phyloP scores from a whole-genome alignment of 2,888 invertebrate genomes.

The Pardosa pseudoannulata region DNA sequence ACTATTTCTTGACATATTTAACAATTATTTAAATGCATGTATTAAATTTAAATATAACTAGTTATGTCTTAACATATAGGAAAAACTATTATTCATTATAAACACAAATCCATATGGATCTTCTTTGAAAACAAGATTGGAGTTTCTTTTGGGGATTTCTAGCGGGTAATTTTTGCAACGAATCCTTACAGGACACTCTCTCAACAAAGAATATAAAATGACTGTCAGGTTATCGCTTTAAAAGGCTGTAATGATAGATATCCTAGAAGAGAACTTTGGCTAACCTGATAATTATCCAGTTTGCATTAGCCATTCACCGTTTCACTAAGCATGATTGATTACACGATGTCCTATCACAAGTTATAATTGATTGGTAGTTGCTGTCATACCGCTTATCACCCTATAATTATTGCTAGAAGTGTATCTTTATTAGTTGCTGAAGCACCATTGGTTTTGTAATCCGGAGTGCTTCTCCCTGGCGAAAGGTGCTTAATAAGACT shows the following conservation, averaged over 20 bases:
- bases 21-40: too few relatives aligned
- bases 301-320: conserved; percentile 37
- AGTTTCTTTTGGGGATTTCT: too few relatives aligned
- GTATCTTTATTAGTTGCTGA: conserved; percentile 40
- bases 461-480: too few relatives aligned
- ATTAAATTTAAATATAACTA: too few relatives aligned
- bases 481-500: too few relatives aligned
- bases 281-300: conserved; percentile 60
- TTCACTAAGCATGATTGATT: conserved; percentile 62
- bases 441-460: conserved; percentile 34
- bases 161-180: too few relatives aligned
- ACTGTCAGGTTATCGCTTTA: not conserved
- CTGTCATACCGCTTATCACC: conserved; percentile 52
- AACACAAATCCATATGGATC: too few relatives aligned
- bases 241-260: conserved; percentile 42
- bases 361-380: conserved; percentile 60
- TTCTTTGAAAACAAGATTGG: too few relatives aligned
- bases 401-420: conserved; percentile 42
- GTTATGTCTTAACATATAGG: too few relatives aligned
- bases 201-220: not conserved
- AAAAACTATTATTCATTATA: too few relatives aligned
- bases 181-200: not conserved
- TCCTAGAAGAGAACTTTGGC: conserved; percentile 28
- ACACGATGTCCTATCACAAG: conserved; percentile 39
- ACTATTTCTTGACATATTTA: too few relatives aligned